phyloP scores from a whole-genome alignment of 2,113 vertebrate species.

The Irena cyanogastra region DNA sequence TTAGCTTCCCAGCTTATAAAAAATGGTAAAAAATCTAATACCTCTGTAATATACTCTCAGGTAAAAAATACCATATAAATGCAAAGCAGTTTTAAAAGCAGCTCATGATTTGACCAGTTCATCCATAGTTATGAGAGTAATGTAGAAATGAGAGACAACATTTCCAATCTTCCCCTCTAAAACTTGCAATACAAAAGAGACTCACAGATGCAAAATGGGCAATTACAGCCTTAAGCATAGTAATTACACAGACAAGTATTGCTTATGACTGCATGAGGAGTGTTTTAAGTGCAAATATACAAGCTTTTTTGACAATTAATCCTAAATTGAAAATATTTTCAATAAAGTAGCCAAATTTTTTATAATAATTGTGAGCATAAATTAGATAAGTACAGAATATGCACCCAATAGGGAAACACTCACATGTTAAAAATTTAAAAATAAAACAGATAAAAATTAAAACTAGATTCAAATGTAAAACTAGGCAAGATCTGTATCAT shows the following conservation, averaged over 20 bases:
- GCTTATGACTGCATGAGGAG: not conserved
- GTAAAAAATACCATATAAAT: constrained; percentile 50
- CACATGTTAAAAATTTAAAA: not conserved
- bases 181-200: not conserved
- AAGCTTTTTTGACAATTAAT: constrained; percentile 13
- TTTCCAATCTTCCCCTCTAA: not conserved
- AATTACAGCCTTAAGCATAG: not conserved
- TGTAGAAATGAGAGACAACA: not conserved
- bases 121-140: constrained; percentile 41
- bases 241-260: constrained; percentile 14
- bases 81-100: constrained; percentile 35
- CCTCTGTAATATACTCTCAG: not conserved
- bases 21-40: not conserved
- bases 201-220: constrained; percentile 12
- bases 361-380: not conserved
- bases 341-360: not conserved
- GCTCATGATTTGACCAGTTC: constrained; percentile 16
- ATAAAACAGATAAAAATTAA: not conserved
- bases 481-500: not conserved
- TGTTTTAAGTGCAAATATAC: not conserved
- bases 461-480: not conserved
- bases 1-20: not conserved
- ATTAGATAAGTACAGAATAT: not conserved
- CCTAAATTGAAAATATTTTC: not conserved
- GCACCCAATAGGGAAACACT: not conserved